Evolutionary conservation across 2,888 invertebrate species (phyloP), one percentile per base, ranked within the genome.

Genomic region (Ceriagrion tenellum): DNA sequence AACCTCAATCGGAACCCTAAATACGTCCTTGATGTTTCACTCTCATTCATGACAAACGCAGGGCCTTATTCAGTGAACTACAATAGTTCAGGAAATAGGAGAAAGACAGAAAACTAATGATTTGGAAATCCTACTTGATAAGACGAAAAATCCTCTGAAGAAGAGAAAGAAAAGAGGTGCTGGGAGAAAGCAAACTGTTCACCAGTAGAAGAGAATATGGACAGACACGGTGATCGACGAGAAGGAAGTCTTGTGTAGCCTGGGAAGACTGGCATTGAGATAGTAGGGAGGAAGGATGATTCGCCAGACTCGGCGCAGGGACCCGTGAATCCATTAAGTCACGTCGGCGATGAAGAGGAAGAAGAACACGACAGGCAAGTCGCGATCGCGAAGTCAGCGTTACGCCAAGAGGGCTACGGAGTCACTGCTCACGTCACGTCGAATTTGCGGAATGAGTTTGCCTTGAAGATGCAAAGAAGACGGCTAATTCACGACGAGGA

Each of bases 371-470:
- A 30, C 74, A 30, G 30, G 8, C 69, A 81, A 59, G 12, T 30
- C 74, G n/a, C 30, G 74, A 81, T 81, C 74, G 30, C 74, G 18
- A 81, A 81, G 74, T 81, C 74, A 81, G 69, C 69, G 69, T 81
- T 81, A 30, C 30, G 30, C 30, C 35, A 81, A 81, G 35, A 35
- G n/a, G 26, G 74, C 30, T 13, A 81, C 30, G n/a, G 30, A 81
- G 30, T 81, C 74, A 81, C 74, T 30, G 74, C 16, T 81, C 74
- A 81, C 26, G 74, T 81, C 74, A 0, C 30, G 30, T 81, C 74
- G 26, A 30, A 81, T 81, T 81, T 81, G 12, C 3, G 74, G n/a
- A 35, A 81, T 1, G 30, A 81, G 30, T 35, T 81, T 81, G 30
- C 1, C 74, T 81, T 18, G 74, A n/a, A 6, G 74, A 81, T 81